Conservation (phyloP, 2,888 invertebrate species). For the Automeris io region DNA sequence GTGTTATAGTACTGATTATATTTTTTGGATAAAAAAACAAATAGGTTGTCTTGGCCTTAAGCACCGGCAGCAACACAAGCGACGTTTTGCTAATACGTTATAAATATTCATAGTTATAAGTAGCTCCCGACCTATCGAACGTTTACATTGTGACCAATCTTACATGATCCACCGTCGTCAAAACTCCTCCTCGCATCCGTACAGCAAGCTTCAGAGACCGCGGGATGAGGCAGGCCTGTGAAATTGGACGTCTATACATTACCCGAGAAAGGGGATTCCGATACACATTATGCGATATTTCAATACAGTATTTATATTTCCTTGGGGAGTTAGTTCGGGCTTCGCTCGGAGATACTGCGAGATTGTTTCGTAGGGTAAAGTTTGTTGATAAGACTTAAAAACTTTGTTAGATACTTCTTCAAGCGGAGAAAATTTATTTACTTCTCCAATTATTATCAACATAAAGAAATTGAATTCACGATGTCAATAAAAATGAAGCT, state of each 20-base stretch:
- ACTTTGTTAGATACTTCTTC: too few relatives aligned
- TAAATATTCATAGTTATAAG: conserved; percentile 74
- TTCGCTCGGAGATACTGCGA: conserved; percentile 36
- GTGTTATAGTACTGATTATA: too few relatives aligned
- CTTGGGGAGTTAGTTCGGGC: conserved; percentile 44
- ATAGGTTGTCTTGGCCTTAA: too few relatives aligned
- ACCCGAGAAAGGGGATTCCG: conserved; percentile 50
- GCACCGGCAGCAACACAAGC: conserved; percentile 48
- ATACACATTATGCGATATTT: conserved; percentile 69
- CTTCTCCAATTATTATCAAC: too few relatives aligned
- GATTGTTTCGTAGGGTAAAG: conserved; percentile 20
- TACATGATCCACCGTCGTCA: conserved; percentile 23
- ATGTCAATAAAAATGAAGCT: too few relatives aligned
- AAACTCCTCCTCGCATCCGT: conserved; percentile 13
- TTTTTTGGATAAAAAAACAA: too few relatives aligned
- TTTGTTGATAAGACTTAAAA: too few relatives aligned
- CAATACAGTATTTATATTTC: conserved; percentile 70
- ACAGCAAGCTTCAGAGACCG: conserved; percentile 1
- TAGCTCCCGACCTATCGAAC: conserved; percentile 65
- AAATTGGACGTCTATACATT: conserved; percentile 35
- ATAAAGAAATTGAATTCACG: too few relatives aligned
- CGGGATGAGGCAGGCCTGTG: conserved; percentile 23
- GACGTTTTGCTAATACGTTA: conserved; percentile 66
- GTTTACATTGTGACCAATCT: conserved; percentile 44
- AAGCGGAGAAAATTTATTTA: too few relatives aligned